Conservation (phyloP, 2,888 invertebrate species). For the Drosophila macrospina region DNA sequence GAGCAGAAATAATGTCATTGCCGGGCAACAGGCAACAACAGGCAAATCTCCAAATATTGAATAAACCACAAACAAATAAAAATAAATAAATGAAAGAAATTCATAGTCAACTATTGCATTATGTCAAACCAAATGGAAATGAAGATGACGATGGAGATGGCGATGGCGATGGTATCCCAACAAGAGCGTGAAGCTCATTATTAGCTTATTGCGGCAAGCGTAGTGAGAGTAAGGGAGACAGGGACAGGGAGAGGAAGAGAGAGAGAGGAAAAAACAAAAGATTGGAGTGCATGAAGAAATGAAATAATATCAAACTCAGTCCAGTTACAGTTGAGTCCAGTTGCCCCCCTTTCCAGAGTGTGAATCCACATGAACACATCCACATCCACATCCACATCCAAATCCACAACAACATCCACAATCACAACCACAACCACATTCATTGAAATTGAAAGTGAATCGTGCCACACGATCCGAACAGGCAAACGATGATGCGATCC, state of each 20-base stretch:
- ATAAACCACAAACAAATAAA: slow-evolving; percentile 34
- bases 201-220: slow-evolving; percentile 54
- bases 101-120: slow-evolving; percentile 74
- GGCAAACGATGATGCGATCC: slow-evolving; percentile 61
- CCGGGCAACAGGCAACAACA: slow-evolving; percentile 39
- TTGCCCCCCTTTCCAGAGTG: slow-evolving; percentile 38
- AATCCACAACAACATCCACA: slow-evolving; percentile 24
- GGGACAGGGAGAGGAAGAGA: slow-evolving; percentile 25
- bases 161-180: slow-evolving; percentile 63
- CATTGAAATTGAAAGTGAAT: slow-evolving; percentile 83
- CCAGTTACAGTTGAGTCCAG: slow-evolving; percentile 66
- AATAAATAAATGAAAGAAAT: slow-evolving; percentile 62
- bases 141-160: slow-evolving; percentile 48
- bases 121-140: slow-evolving; percentile 39
- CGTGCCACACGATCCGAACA: slow-evolving; percentile 74
- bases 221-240: not conserved
- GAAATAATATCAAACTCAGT: slow-evolving; percentile 65
- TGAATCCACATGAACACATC: slow-evolving; percentile 27
- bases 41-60: slow-evolving; percentile 53
- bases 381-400: slow-evolving; percentile 41
- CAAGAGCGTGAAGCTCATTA: slow-evolving; percentile 78
- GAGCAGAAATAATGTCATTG: slow-evolving; percentile 67
- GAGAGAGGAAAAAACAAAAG: slow-evolving; percentile 46
- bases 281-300: slow-evolving; percentile 75
- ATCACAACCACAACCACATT: slow-evolving; percentile 30